A percentile compares a stretch with the other conserved stretches of the same genome.
Evolutionary conservation across 1,140 invertebrate genomes (phyloP).

Genomic region (Ips typographus): DNA sequence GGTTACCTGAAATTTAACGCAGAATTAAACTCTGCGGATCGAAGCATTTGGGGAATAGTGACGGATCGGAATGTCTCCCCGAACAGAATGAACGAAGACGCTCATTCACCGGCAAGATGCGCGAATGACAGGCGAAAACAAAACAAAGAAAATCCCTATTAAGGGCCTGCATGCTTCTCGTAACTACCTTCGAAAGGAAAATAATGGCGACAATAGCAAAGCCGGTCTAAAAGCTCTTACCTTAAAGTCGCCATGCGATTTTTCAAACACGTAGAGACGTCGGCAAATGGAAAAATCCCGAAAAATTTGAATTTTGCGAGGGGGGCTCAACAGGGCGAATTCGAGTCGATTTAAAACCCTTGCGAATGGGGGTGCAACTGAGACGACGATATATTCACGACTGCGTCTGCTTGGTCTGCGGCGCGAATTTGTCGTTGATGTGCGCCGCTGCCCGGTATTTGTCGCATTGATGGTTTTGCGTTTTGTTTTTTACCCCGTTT

Average conservation of each 20-base stretch:
- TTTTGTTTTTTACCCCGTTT: constrained; percentile 16
- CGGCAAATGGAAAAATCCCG: neutral
- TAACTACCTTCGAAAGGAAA: neutral
- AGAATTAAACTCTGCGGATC: too few relatives aligned
- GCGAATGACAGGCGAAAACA: constrained; percentile 13
- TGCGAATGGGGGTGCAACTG: constrained; percentile 2
- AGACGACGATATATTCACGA: constrained; percentile 21
- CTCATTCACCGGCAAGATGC: constrained; percentile 21
- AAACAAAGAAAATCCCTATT: constrained; percentile 10
- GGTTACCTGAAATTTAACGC: too few relatives aligned
- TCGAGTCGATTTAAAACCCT: neutral
- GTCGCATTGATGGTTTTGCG: constrained; percentile 29
- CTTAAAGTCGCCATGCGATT: constrained; percentile 24
- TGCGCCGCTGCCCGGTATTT: constrained; percentile 29
- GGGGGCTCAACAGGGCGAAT: constrained; percentile 24
- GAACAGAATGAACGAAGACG: neutral
- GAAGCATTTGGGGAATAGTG: neutral
- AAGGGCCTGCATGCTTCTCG: neutral
- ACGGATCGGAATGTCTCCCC: constrained; percentile 1
- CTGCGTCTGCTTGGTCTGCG: constrained; percentile 9
- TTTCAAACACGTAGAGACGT: neutral
- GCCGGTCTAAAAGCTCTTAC: constrained; percentile 10
- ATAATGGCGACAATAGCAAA: neutral
- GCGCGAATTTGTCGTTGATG: constrained; percentile 21
- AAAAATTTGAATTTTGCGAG: neutral